Conservation (phyloP, 2,113 vertebrate genomes). For the Nestor notabilis region DNA sequence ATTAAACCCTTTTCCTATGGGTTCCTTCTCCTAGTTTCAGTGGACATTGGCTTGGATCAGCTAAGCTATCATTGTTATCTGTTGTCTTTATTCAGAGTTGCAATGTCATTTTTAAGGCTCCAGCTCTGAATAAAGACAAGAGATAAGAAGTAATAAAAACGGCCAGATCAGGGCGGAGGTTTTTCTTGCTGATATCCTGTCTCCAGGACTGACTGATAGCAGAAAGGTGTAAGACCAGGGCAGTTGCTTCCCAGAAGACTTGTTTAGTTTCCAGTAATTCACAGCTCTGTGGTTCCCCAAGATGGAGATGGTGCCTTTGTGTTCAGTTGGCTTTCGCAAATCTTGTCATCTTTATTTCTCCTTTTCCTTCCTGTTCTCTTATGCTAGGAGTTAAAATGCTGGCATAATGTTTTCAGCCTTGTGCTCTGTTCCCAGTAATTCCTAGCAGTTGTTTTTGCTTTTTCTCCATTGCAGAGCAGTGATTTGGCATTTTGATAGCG, state of each 20-base stretch:
- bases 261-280: neutral
- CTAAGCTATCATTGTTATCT: neutral
- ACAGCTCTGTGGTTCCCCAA: neutral
- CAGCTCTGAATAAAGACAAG: neutral
- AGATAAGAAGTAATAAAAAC: neutral
- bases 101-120: neutral
- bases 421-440: neutral
- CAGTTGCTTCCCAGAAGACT: neutral
- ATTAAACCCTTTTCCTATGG: neutral
- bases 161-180: fast-evolving
- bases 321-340: neutral
- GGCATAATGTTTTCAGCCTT: neutral
- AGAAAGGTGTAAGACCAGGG: neutral
- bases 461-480: neutral
- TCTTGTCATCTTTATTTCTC: neutral
- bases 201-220: neutral
- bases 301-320: neutral
- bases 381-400: neutral
- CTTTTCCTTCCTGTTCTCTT: neutral
- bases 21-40: neutral
- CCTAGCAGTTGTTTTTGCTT: neutral
- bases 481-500: neutral
- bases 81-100: neutral
- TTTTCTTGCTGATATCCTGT: neutral
- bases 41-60: neutral